These are phyloP conservation scores for Cyclophora albipunctata DNA, from an alignment of 2,888 invertebrate species.

Conservation along the genomic window DNA sequence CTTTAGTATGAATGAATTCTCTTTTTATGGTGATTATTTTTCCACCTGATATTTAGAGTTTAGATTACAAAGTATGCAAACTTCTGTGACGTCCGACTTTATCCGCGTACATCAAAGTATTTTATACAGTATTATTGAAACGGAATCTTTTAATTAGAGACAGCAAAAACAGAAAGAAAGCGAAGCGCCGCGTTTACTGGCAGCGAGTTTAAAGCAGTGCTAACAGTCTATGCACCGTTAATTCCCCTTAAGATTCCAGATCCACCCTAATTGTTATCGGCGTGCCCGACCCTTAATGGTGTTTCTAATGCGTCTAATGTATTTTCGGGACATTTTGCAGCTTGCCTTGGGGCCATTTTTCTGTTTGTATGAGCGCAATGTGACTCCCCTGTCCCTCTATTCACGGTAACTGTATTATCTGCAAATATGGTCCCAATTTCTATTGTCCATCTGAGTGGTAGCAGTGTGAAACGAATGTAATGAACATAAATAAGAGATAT, in stretches of 20 bases:
- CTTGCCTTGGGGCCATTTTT: slow-evolving; percentile 70
- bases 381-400: slow-evolving; percentile 48
- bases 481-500: slow-evolving; percentile 65
- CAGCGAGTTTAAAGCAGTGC: slow-evolving; percentile 53
- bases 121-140: background rate
- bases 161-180: slow-evolving; percentile 14
- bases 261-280: slow-evolving; percentile 74
- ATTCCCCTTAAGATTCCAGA: slow-evolving; percentile 66
- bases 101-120: too few species aligned
- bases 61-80: slow-evolving; percentile 3
- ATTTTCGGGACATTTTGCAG: slow-evolving; percentile 74
- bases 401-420: slow-evolving; percentile 68
- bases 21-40: slow-evolving; percentile 43
- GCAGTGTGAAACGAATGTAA: slow-evolving; percentile 48
- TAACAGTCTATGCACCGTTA: slow-evolving; percentile 58
- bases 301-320: slow-evolving; percentile 73
- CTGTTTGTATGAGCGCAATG: slow-evolving; percentile 62
- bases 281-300: slow-evolving; percentile 64
- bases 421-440: slow-evolving; percentile 73
- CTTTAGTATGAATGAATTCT: slow-evolving; percentile 57
- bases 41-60: slow-evolving; percentile 10
- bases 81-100: background rate
- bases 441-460: slow-evolving; percentile 61
- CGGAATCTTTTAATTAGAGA: background rate
- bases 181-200: slow-evolving; percentile 10